Percentiles rank a stretch among this genome's conserved stretches.
Evolutionary conservation across 2,113 vertebrate genomes (phyloP).

Genomic region (Corydoras maculifer): DNA sequence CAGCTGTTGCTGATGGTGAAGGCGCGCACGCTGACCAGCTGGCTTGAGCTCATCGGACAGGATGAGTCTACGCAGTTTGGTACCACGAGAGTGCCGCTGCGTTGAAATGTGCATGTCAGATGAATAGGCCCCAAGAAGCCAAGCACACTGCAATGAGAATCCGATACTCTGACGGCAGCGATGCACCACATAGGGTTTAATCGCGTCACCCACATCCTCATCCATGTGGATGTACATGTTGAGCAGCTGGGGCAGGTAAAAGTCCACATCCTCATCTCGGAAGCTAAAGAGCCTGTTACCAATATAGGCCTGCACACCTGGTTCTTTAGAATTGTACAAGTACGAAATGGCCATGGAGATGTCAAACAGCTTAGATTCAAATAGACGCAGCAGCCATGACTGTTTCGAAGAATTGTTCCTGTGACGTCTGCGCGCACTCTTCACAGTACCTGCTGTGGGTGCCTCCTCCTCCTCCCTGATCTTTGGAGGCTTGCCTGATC

Average conservation of each 20-base stretch:
- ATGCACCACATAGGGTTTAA: slow-evolving; percentile 93
- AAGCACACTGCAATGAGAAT: slow-evolving; percentile 87
- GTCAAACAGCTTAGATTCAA: slow-evolving; percentile 93
- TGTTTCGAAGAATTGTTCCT: slow-evolving; percentile 84
- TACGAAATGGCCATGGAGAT: slow-evolving; percentile 98
- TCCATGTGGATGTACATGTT: slow-evolving; percentile 99
- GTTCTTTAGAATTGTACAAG: slow-evolving; percentile 93
- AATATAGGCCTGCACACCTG: slow-evolving; percentile 93
- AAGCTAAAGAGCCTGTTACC: slow-evolving; percentile 93
- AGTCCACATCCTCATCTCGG: slow-evolving; percentile 82
- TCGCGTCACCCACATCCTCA: slow-evolving; percentile 90
- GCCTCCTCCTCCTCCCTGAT: slow-evolving; percentile 60
- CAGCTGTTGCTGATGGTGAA: slow-evolving; percentile 43
- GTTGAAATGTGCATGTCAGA: slow-evolving; percentile 98
- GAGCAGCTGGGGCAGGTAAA: slow-evolving; percentile 90
- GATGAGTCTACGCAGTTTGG: slow-evolving; percentile 87
- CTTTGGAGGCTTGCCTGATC: slow-evolving; percentile 25
- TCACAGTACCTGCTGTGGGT: slow-evolving; percentile 51
- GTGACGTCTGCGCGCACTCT: slow-evolving; percentile 69
- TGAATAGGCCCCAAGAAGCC: slow-evolving; percentile 86
- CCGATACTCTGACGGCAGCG: slow-evolving; percentile 93
- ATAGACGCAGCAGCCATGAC: slow-evolving; percentile 89
- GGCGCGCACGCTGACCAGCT: slow-evolving; percentile 56
- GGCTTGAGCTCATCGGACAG: slow-evolving; percentile 91
- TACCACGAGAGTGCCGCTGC: slow-evolving; percentile 85